Evolutionary conservation across 1,140 invertebrate species (phyloP), one percentile per base, ranked within the genome.

Genomic region (Drosophila sp.): DNA sequence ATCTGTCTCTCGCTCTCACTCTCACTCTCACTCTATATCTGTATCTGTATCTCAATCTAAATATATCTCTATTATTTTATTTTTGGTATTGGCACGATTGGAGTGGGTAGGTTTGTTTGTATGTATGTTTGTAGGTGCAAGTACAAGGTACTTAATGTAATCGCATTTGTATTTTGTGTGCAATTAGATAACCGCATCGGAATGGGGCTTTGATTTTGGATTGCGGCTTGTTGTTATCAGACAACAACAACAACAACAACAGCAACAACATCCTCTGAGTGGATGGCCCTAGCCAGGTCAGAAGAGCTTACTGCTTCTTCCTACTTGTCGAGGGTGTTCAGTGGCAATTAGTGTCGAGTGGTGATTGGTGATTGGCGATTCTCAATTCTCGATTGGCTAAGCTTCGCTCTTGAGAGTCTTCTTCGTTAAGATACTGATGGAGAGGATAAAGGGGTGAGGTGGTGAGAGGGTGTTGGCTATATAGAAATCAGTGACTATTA

Each of bases 131-230:
- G 72, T 66, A 68, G 79, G 33, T 44, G 35, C 60, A 40, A 29
- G 40, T 44, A 86, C 83, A 86, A 77, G 76, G 66, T 77, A 70
- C 83, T 89, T 89, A 87, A 78, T 83, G 72, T 87, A 89, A 87
- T 87, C 84, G 79, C 83, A 89, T 87, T 80, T 89, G 80, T 83
- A 76, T 72, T 47, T 50, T 50, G 44, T 50, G 44, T 68, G 63
- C 79, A 87, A 89, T 86, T 83, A 86, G 79, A 66, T 67, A 64
- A 64, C 66, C 67, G 56, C 55, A 75, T 47, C 35, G 65, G 60
- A 72, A 76, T 72, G 66, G 82, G 68, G 40, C 63, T 76, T 76
- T 55, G 69, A 73, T 71, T 72, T 27, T 64, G 79, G 78, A 72
- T 76, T 84, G 81, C 72, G 78, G 74, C 65, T 66, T 79, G 75